These are phyloP conservation scores for Cremastobaeus sp. DNA, from an alignment of 2,888 invertebrate species.

Conservation along the genomic window DNA sequence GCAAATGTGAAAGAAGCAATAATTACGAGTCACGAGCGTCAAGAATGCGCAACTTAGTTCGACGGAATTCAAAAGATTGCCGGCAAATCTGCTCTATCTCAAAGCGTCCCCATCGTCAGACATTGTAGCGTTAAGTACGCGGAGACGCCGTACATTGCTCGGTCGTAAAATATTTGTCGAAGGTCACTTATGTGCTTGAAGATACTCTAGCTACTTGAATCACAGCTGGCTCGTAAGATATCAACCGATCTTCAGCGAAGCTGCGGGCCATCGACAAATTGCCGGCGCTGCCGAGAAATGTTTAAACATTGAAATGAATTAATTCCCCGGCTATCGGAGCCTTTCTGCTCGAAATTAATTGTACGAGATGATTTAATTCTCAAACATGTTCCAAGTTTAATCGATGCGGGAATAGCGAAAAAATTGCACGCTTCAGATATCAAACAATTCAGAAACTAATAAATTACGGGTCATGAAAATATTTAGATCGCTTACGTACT, in stretches of 20 bases:
- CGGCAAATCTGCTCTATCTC: neutral
- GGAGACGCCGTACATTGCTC: slow-evolving; percentile 27
- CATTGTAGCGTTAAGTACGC: slow-evolving; percentile 17
- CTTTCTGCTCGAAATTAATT: too few relatives aligned
- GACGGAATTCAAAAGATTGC: neutral
- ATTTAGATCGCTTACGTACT: too few relatives aligned
- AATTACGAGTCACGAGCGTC: too few relatives aligned
- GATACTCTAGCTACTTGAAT: slow-evolving; percentile 40
- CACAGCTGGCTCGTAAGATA: slow-evolving; percentile 36
- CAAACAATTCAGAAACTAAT: too few relatives aligned
- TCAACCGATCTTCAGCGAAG: slow-evolving; percentile 29
- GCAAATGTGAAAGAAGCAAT: too few relatives aligned
- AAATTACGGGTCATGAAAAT: too few relatives aligned
- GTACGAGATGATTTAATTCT: too few relatives aligned
- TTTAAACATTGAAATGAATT: neutral
- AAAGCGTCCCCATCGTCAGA: slow-evolving; percentile 15
- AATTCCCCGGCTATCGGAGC: neutral
- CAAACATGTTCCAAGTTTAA: too few relatives aligned
- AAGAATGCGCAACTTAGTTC: too few relatives aligned
- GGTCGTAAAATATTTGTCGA: slow-evolving; percentile 52
- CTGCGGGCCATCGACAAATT: slow-evolving; percentile 5
- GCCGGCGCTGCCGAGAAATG: too few relatives aligned
- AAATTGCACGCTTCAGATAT: too few relatives aligned
- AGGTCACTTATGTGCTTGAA: slow-evolving; percentile 45
- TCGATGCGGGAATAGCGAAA: too few relatives aligned